Evolutionary conservation across 2,797 vertebrate species (phyloP).

Genomic region (Acanthopagrus latus): DNA sequence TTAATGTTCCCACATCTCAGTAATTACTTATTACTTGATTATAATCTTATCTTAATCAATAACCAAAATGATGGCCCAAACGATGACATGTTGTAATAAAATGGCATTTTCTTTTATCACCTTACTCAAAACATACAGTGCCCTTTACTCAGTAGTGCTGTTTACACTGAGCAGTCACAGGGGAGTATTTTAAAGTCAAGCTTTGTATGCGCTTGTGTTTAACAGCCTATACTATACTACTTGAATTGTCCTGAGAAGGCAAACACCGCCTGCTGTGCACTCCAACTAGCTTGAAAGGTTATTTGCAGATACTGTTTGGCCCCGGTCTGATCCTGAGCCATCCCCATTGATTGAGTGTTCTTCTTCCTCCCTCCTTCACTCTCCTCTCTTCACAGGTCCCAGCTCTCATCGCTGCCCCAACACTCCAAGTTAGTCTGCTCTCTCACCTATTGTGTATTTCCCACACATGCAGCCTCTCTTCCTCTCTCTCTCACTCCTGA

Average conservation of each 20-base stretch:
- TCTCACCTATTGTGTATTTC: constrained; percentile 78
- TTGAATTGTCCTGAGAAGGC: constrained; percentile 52
- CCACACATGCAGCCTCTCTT: constrained; percentile 72
- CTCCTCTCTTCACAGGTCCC: constrained; percentile 83
- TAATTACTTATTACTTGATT: background rate
- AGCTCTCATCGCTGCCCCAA: constrained; percentile 85
- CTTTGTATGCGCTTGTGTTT: constrained; percentile 49
- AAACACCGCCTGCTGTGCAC: constrained; percentile 41
- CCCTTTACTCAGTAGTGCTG: constrained; percentile 18
- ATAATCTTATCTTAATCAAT: background rate
- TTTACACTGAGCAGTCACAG: constrained; percentile 35
- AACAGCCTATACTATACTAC: constrained; percentile 35
- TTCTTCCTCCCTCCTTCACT: constrained; percentile 80
- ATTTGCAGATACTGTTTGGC: constrained; percentile 69
- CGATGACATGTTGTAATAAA: background rate
- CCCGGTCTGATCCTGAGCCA: constrained; percentile 60
- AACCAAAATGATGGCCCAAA: constrained; percentile 1
- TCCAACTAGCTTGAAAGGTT: constrained; percentile 56
- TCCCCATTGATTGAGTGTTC: constrained; percentile 76
- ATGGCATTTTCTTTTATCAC: background rate
- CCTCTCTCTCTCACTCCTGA: constrained; percentile 53
- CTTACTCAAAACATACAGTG: background rate
- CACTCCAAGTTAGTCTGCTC: constrained; percentile 86
- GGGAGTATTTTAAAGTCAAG: constrained; percentile 42
- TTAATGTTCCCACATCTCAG: background rate